These are phyloP conservation scores for Trematomus bernacchii DNA, from an alignment of 2,797 vertebrate species.

Conservation along the genomic window DNA sequence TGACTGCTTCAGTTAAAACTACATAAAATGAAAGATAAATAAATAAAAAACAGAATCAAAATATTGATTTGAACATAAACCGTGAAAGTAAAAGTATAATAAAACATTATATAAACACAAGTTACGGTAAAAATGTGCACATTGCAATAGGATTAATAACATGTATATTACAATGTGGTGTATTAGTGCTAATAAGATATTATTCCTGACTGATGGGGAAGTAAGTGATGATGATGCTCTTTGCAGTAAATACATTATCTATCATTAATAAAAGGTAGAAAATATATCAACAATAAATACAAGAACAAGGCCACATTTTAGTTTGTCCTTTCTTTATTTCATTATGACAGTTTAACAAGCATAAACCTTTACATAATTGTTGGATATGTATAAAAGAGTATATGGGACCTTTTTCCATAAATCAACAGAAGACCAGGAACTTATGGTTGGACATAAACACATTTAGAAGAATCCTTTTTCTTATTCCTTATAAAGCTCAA, in stretches of 20 bases:
- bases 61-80: no score
- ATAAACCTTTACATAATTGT: not conserved
- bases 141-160: no score
- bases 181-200: no score
- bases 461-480: not conserved
- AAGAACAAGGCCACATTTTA: not conserved
- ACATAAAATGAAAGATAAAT: no score
- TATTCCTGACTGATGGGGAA: no score
- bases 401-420: not conserved
- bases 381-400: not conserved
- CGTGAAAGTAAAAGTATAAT: no score
- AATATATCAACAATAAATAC: not conserved
- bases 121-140: no score
- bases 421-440: not conserved
- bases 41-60: no score
- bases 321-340: conserved; percentile 2
- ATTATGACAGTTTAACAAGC: not conserved
- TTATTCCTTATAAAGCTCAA: no score
- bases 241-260: not conserved
- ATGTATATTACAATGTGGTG: no score
- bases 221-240: not conserved
- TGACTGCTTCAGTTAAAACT: no score
- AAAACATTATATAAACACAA: no score
- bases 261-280: not conserved
- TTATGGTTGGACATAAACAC: not conserved